phyloP scores from a whole-genome alignment of 2,113 vertebrate genomes.

The Crotalus viridis region DNA sequence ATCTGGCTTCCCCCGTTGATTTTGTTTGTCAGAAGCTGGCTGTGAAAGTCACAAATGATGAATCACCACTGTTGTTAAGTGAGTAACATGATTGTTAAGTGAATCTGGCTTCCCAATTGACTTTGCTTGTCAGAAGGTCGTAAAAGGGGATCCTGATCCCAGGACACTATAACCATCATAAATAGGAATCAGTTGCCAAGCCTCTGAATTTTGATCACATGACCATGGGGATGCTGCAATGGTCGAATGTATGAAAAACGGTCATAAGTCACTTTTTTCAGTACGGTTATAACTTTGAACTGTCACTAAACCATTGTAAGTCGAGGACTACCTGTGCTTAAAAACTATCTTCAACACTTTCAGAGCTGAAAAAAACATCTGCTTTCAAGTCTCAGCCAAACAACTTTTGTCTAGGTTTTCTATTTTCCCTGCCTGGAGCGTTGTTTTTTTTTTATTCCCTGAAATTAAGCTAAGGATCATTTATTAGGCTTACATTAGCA shows the following conservation, averaged over 20 bases:
- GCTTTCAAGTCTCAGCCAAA: neutral
- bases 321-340: neutral
- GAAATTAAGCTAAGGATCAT: conserved; percentile 16
- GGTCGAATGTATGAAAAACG: neutral
- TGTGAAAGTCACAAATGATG: too few species aligned
- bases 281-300: neutral
- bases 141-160: too few species aligned
- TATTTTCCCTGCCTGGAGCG: neutral
- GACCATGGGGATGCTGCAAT: too few species aligned
- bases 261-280: neutral
- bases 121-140: too few species aligned
- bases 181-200: neutral
- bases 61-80: too few species aligned
- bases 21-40: too few species aligned
- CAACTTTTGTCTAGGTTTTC: neutral
- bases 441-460: neutral
- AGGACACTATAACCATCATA: neutral
- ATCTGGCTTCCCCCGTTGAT: too few species aligned
- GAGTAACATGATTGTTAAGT: too few species aligned
- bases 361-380: neutral
- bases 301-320: neutral
- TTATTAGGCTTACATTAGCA: conserved; percentile 58
- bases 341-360: neutral
- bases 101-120: too few species aligned
- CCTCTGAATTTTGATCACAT: neutral